Evolutionary conservation across 2,797 vertebrate species (phyloP).

Genomic region (Lacerta agilis): DNA sequence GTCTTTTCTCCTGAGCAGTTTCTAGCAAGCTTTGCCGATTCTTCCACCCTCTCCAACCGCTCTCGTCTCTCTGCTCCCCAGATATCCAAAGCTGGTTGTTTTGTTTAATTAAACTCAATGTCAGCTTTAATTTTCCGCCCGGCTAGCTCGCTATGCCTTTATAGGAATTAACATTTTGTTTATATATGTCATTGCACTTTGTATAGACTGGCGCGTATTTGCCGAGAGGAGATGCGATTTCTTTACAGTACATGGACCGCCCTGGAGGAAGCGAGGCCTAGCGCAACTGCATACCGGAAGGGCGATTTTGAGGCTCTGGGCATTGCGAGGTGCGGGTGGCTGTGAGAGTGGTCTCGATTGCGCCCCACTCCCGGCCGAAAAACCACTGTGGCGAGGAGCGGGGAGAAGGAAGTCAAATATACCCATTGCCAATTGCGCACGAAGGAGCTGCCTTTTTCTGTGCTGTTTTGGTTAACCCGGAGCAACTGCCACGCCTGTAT

Average conservation of each 20-base stretch:
- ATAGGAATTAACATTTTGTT: conserved; percentile 66
- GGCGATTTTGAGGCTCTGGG: not conserved
- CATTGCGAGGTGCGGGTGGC: not conserved
- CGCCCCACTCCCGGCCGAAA: not conserved
- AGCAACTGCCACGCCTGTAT: not conserved
- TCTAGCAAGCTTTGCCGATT: not conserved
- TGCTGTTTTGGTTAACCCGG: not conserved
- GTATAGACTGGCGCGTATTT: conserved; percentile 41
- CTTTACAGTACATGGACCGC: not conserved
- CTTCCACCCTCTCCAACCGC: conserved; percentile 29
- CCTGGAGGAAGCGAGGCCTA: not conserved
- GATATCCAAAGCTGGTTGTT: conserved; percentile 57
- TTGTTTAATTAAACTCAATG: conserved; percentile 79
- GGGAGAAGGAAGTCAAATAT: not conserved
- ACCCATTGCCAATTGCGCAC: too few relatives aligned
- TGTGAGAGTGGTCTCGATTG: not conserved
- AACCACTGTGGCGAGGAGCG: not conserved
- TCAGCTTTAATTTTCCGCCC: conserved; percentile 77
- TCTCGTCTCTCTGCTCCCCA: not conserved
- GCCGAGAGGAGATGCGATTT: not conserved
- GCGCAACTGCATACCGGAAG: not conserved
- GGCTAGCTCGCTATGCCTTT: conserved; percentile 69
- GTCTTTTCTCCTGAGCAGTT: not conserved
- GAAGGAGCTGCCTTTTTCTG: not conserved
- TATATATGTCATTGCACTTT: conserved; percentile 67